Evolutionary conservation across 1,140 invertebrate genomes (phyloP).

Genomic region (Aradophagus sp.): DNA sequence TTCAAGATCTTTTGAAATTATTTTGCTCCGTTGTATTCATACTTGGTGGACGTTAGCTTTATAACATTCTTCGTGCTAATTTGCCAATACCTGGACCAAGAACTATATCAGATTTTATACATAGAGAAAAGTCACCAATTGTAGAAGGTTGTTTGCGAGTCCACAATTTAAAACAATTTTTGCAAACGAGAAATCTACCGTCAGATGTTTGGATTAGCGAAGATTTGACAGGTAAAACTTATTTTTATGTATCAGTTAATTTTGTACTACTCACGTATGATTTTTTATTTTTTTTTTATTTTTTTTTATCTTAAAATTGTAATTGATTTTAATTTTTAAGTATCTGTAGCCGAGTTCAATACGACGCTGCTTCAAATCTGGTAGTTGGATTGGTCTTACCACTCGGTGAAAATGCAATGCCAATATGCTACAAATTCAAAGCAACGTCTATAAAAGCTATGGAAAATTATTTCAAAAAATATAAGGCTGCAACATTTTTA

Average conservation of each 20-base stretch:
- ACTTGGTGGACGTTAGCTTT: conserved; percentile 36
- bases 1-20: too few relatives aligned
- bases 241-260: too few relatives aligned
- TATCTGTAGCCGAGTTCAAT: conserved; percentile 26
- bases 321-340: background rate
- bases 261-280: too few relatives aligned
- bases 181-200: conserved; percentile 31
- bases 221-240: conserved; percentile 41
- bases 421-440: conserved; percentile 16
- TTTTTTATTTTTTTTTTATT: conserved; percentile 14
- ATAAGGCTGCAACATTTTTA: conserved; percentile 8
- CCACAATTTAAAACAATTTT: conserved; percentile 39
- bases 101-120: conserved; percentile 23
- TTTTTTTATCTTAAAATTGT: background rate
- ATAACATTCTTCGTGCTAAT: conserved; percentile 35
- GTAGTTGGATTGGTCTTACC: conserved; percentile 31
- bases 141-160: conserved; percentile 27
- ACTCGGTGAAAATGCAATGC: conserved; percentile 20
- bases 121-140: conserved; percentile 10
- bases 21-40: too few relatives aligned
- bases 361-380: conserved; percentile 30
- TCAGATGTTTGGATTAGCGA: conserved; percentile 42
- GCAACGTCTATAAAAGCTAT: conserved; percentile 27
- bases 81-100: conserved; percentile 23
- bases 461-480: conserved; percentile 25